Percentiles rank a stretch among this genome's conserved stretches.
These are phyloP conservation scores for Agrilus planipennis DNA, from an alignment of 1,140 invertebrate species.

Conservation along the genomic window DNA sequence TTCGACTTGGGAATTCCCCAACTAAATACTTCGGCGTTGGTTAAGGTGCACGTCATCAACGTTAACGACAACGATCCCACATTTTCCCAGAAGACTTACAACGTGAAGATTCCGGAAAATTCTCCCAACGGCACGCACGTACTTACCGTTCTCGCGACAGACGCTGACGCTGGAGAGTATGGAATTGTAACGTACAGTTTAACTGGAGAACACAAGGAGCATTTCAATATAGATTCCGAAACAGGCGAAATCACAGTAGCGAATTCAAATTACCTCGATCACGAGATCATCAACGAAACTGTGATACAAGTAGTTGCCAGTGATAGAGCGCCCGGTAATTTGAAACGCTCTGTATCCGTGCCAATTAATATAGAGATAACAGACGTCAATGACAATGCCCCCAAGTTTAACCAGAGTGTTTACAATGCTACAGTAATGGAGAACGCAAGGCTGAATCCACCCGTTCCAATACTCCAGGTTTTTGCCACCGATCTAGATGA, in stretches of 20 bases:
- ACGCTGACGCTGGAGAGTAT: conserved; percentile 60
- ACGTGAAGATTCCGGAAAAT: conserved; percentile 61
- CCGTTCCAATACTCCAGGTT: conserved; percentile 64
- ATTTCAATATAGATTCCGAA: conserved; percentile 58
- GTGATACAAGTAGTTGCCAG: conserved; percentile 65
- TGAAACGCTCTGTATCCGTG: conserved; percentile 55
- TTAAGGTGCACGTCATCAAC: conserved; percentile 68
- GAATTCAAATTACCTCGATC: conserved; percentile 60
- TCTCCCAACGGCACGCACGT: conserved; percentile 54
- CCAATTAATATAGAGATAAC: conserved; percentile 67
- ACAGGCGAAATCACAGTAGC: conserved; percentile 70
- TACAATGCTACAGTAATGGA: conserved; percentile 73
- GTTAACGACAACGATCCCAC: conserved; percentile 78
- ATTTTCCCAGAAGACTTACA: conserved; percentile 56
- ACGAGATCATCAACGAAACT: conserved; percentile 59
- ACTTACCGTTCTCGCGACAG: conserved; percentile 43
- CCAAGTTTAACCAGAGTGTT: conserved; percentile 58
- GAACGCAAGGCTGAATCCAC: conserved; percentile 64
- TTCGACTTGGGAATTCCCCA: conserved; percentile 76
- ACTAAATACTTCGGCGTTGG: conserved; percentile 49
- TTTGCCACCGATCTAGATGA: conserved; percentile 68
- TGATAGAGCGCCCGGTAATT: conserved; percentile 59
- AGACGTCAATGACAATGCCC: conserved; percentile 77
- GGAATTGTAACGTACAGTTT: conserved; percentile 66
- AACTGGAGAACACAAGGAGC: conserved; percentile 54